Evolutionary conservation across 2,113 vertebrate species (phyloP).

Genomic region (Vulpes lagopus): DNA sequence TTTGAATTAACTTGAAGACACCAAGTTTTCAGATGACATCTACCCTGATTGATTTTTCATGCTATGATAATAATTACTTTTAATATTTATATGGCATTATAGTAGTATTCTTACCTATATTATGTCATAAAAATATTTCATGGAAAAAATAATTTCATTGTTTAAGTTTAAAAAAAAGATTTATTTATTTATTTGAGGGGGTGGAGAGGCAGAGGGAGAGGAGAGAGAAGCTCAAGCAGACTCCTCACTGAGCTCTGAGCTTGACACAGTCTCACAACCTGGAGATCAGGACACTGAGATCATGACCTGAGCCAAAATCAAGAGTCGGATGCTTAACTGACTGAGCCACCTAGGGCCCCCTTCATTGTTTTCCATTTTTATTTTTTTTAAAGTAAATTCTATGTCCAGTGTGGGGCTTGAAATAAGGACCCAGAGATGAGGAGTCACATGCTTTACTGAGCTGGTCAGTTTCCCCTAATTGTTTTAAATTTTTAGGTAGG

Average conservation of each 20-base stretch:
- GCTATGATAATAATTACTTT: slow-evolving; percentile 32
- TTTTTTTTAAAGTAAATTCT: neutral
- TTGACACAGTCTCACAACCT: neutral
- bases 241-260: accelerated
- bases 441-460: neutral
- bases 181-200: neutral
- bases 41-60: neutral
- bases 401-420: neutral
- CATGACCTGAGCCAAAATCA: neutral
- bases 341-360: neutral
- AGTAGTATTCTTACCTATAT: slow-evolving; percentile 20
- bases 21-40: neutral
- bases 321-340: neutral
- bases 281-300: neutral
- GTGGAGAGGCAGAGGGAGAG: neutral
- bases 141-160: neutral
- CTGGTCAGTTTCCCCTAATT: neutral
- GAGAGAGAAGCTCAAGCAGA: neutral
- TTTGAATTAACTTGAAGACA: neutral
- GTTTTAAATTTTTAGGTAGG: neutral
- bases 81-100: neutral
- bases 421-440: neutral
- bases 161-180: neutral
- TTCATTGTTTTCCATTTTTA: neutral
- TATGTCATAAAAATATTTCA: neutral